Percentiles rank a stretch among this genome's conserved stretches.
Evolutionary conservation across 2,888 invertebrate genomes (phyloP).

Genomic region (Heliconius sara): DNA sequence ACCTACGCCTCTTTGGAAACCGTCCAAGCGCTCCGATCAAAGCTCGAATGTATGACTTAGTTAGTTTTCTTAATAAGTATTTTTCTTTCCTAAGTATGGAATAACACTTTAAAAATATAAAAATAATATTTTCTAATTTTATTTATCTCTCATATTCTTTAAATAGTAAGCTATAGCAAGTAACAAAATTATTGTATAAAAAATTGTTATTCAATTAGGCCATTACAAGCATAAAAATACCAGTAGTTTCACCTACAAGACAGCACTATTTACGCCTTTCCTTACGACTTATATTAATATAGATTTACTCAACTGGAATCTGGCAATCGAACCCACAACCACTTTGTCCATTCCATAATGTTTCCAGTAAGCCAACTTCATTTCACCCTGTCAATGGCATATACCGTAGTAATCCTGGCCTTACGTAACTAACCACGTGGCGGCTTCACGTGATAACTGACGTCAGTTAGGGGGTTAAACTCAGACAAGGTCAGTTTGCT

Average conservation of each 20-base stretch:
- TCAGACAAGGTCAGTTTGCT: constrained; percentile 30
- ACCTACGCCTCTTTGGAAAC: no score
- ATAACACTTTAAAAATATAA: no score
- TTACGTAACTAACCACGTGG: constrained; percentile 50
- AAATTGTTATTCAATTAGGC: background rate
- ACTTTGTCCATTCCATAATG: background rate
- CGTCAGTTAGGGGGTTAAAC: constrained; percentile 45
- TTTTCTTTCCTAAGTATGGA: no score
- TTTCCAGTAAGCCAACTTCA: background rate
- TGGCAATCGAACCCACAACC: background rate
- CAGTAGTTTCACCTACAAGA: background rate
- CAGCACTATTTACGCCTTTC: background rate
- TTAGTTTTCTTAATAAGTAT: no score
- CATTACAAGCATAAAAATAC: background rate
- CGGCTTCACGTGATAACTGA: constrained; percentile 49
- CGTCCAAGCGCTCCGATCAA: no score
- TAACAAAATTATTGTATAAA: background rate
- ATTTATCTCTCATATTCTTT: background rate
- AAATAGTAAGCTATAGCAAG: background rate
- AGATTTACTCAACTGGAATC: background rate
- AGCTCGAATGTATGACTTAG: no score
- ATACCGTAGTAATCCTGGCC: constrained; percentile 33
- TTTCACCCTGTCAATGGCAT: constrained; percentile 35
- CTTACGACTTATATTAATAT: no score
- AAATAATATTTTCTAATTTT: background rate